Percentiles rank a stretch among this genome's conserved stretches.
phyloP scores from a whole-genome alignment of 2,888 invertebrate species.

The Prenolepis imparis region DNA sequence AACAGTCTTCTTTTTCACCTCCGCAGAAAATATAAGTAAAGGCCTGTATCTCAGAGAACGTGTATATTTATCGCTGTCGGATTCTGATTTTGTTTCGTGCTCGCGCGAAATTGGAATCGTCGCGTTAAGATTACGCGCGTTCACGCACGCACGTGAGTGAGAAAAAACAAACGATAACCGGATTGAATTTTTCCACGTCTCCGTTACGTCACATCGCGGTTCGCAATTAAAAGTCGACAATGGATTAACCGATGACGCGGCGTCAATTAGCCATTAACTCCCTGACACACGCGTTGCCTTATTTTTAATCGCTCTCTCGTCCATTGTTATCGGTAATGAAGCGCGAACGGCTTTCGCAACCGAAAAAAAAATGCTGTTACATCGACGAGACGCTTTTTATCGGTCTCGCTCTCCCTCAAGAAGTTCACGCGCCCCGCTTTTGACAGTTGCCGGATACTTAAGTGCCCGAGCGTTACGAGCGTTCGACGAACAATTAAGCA shows the following conservation, averaged over 20 bases:
- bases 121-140: background rate
- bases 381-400: slow-evolving; percentile 41
- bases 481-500: slow-evolving; percentile 69
- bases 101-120: background rate
- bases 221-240: slow-evolving; percentile 44
- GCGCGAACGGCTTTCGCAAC: slow-evolving; percentile 54
- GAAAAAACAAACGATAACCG: background rate
- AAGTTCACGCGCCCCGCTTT: slow-evolving; percentile 46
- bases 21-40: background rate
- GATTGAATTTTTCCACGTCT: slow-evolving; percentile 10
- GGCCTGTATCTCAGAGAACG: background rate
- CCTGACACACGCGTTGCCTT: slow-evolving; percentile 29
- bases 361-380: slow-evolving; percentile 48
- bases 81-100: background rate
- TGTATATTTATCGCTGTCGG: slow-evolving; percentile 18
- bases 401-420: slow-evolving; percentile 17
- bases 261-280: slow-evolving; percentile 46
- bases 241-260: slow-evolving; percentile 41
- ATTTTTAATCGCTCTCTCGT: slow-evolving; percentile 42
- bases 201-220: background rate
- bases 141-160: background rate
- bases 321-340: slow-evolving; percentile 55
- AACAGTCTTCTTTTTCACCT: background rate
- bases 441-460: slow-evolving; percentile 42
- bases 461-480: slow-evolving; percentile 15